Base-by-base conservation (phyloP, 2,797 vertebrate species). In the Spatula versicolor region DNA sequence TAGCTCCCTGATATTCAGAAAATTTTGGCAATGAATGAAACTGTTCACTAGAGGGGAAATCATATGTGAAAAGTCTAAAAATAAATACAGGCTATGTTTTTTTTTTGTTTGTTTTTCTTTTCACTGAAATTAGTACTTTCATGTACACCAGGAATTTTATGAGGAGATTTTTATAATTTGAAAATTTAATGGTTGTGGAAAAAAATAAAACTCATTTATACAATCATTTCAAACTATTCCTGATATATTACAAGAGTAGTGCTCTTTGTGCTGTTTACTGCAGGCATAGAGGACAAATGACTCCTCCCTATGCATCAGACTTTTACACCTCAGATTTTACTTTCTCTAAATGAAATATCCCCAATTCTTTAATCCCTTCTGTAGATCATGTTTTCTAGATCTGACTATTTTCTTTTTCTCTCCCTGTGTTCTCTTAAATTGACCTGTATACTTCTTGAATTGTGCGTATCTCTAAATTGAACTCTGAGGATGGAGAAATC, bases 1-100 rank as follows among this genome's bases (percentile, higher is more conserved):
- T 64, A 16, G 31, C 12, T 3, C 19, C 8, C 6, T 90, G 60
- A 74, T 84, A 66, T 45, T 94, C 75, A 23, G 77, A 93, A 91
- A 83, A 81, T 20, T 52, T 86, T 88, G 86, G 35, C 62, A 93
- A 35, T 74, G 75, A 95, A 93, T 77, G 6, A 81, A 96, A 94
- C 17, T 46, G 82, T 82, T 95, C 68, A 75, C 33, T 56, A 41
- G 59, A 91, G 28, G 35, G 39, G 25, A 75, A 92, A 22, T 14
- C 74, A 41, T 28, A 63, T 59, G 60, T 82, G n/a, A 92, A 73
- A 55, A 83, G 22, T 78, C 64, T 77, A 75, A 91, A 92, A 88
- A 78, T 69, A 94, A 86, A 62, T 5, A 71, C 17, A 64, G 7
- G 4, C 31, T 71, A 28, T 39, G 52, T 33, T 91, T 91, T 52